Base-by-base conservation (phyloP, 2,888 invertebrate genomes). In the Gymnocheta viridis region DNA sequence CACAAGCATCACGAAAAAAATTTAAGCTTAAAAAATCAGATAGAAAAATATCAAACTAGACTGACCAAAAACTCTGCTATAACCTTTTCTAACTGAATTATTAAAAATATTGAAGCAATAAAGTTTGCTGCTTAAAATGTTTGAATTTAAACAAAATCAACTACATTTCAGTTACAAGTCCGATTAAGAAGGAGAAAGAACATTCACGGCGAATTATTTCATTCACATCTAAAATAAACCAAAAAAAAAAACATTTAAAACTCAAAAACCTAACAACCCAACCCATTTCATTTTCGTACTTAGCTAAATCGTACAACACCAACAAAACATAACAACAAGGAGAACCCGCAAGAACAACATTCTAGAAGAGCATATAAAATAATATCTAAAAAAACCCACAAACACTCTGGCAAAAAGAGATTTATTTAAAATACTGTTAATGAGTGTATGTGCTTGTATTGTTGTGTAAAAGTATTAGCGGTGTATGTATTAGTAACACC, bases 61-160 rank as follows among this genome's bases (percentile, higher is more conserved):
- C 74, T 81, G 76, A 67, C 69, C 60, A 56, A 74, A 58, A 69
- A 76, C 67, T 62, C 74, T 82, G 81, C 81, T 76, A 69, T 54
- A 76, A 82, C 74, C 47, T 58, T 58, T n/a, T 51, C 54, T 41
- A 49, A 49, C 66, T 41, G 32, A 73, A 67, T 67, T 73, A 54
- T 32, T 14, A 82, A 74, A 32, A 29, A 62, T 69, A 47, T 74
- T 70, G 54, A 51, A 38, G 29, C 22, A 38, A 51, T 70, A 62
- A 62, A 70, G 35, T 54, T 62, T 70, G 54, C 70, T 79, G 70
- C 62, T 62, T 24, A 54, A 64, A 54, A 44, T 51, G 29, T 22
- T 27, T 51, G 14, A 32, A 72, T 38, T 41, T 32, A 10, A 44
- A 44, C 29, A 27, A 41, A 38, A 44, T 7, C 38, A 69, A 70